Conservation (phyloP, 2,888 invertebrate species). For the Drosophila setosimentum region DNA sequence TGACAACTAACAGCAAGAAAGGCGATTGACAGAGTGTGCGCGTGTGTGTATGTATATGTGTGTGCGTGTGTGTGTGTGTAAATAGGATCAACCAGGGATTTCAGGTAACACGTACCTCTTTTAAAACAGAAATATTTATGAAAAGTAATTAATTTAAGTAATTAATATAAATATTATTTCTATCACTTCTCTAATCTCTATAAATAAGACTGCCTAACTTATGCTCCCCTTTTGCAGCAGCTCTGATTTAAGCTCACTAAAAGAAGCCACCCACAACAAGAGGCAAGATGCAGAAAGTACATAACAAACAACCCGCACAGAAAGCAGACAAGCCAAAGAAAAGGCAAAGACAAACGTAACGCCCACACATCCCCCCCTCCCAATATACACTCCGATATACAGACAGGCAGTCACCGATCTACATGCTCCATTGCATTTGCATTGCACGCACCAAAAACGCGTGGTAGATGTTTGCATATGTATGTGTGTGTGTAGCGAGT, state of each 20-base stretch:
- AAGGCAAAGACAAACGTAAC: constrained; percentile 42
- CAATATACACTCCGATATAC: not conserved
- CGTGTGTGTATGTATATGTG: not conserved
- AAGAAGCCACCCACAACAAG: constrained; percentile 51
- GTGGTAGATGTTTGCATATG: constrained; percentile 42
- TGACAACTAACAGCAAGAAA: constrained; percentile 38
- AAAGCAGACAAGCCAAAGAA: constrained; percentile 17
- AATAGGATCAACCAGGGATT: constrained; percentile 52
- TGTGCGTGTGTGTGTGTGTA: constrained; percentile 13
- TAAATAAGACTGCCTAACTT: not conserved
- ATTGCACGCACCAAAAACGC: constrained; percentile 78
- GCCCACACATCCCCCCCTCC: constrained; percentile 40
- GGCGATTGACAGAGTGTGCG: constrained; percentile 27
- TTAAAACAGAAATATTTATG: not conserved
- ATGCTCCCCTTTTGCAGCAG: constrained; percentile 1
- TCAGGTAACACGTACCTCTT: not conserved
- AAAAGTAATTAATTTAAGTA: not conserved
- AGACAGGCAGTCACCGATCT: constrained; percentile 23
- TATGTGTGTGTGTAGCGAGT: constrained; percentile 11
- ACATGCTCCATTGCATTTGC: constrained; percentile 73
- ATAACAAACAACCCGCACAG: constrained; percentile 58
- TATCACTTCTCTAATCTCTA: not conserved
- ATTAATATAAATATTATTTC: not conserved
- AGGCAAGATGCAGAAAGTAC: constrained; percentile 39
- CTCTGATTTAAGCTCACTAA: constrained; percentile 34